A percentile compares a stretch with the other conserved stretches of the same genome.
Evolutionary conservation across 2,797 vertebrate genomes (phyloP).

Genomic region (Myripristis jacobus): DNA sequence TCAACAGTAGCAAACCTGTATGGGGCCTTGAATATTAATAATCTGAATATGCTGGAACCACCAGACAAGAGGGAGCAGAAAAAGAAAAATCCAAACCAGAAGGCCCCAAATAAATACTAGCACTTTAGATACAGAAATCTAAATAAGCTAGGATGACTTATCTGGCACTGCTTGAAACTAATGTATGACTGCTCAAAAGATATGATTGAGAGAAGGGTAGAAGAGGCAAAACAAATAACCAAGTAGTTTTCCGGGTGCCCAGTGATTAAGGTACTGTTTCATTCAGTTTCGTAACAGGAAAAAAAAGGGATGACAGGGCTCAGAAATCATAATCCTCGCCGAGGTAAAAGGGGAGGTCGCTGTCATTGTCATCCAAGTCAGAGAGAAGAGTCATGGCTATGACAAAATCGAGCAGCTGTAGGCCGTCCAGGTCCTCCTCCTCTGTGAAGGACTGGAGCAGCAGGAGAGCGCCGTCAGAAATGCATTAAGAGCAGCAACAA

Average conservation of each 20-base stretch:
- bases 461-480: neutral
- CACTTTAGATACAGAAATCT: neutral
- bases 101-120: slow-evolving; percentile 12
- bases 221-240: slow-evolving; percentile 12
- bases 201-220: slow-evolving; percentile 10
- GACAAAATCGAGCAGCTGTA: slow-evolving; percentile 78
- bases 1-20: neutral
- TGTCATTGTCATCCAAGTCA: slow-evolving; percentile 52
- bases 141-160: neutral
- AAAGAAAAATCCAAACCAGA: slow-evolving; percentile 15
- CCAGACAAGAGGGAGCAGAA: neutral
- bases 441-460: slow-evolving; percentile 57
- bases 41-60: slow-evolving; percentile 32
- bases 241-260: slow-evolving; percentile 13
- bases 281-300: slow-evolving; percentile 30
- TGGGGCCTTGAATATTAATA: slow-evolving; percentile 10
- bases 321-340: slow-evolving; percentile 59
- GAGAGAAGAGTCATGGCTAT: slow-evolving; percentile 76
- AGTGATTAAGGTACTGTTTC: slow-evolving; percentile 6
- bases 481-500: neutral
- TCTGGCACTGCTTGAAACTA: neutral
- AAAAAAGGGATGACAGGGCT: slow-evolving; percentile 31
- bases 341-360: slow-evolving; percentile 49
- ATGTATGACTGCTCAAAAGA: neutral
- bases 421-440: slow-evolving; percentile 72